Evolutionary conservation across 2,797 vertebrate species (phyloP).

Genomic region (Takifugu ocellatus): DNA sequence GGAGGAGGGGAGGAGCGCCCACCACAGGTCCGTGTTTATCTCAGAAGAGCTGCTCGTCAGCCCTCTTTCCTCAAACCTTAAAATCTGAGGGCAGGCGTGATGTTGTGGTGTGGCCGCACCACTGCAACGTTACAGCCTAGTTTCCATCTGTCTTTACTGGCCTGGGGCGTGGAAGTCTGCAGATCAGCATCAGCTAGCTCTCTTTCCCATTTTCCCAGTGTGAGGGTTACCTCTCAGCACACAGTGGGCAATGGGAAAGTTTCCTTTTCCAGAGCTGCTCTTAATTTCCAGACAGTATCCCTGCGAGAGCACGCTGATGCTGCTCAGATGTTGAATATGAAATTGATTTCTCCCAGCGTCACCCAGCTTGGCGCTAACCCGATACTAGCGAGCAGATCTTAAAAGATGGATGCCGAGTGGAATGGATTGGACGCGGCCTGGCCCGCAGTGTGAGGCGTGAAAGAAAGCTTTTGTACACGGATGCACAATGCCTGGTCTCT

Average conservation of each 20-base stretch:
- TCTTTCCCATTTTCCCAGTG: no score
- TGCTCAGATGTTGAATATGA: conserved; percentile 21
- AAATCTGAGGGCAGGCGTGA: conserved; percentile 29
- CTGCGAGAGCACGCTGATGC: conserved; percentile 25
- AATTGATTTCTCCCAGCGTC: conserved; percentile 28
- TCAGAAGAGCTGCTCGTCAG: conserved; percentile 39
- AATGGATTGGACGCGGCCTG: conserved; percentile 47
- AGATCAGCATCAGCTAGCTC: no score
- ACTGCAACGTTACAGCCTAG: no score
- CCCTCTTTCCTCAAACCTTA: conserved; percentile 28
- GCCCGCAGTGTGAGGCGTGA: conserved; percentile 41
- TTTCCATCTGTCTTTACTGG: conserved; percentile 11
- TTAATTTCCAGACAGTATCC: conserved; percentile 16
- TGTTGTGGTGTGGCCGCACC: no score
- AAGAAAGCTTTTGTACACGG: conserved; percentile 44
- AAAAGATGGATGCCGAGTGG: conserved; percentile 34
- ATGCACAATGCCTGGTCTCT: conserved; percentile 20
- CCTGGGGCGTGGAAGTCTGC: conserved; percentile 11
- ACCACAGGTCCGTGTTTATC: conserved; percentile 55
- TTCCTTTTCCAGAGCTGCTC: not conserved
- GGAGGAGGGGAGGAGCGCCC: conserved; percentile 47
- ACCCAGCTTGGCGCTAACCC: conserved; percentile 25
- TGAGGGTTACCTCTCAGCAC: no score
- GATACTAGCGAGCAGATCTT: conserved; percentile 44
- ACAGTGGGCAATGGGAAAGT: not conserved